These are phyloP conservation scores for Beris chalybata DNA, from an alignment of 2,888 invertebrate species.

Conservation along the genomic window DNA sequence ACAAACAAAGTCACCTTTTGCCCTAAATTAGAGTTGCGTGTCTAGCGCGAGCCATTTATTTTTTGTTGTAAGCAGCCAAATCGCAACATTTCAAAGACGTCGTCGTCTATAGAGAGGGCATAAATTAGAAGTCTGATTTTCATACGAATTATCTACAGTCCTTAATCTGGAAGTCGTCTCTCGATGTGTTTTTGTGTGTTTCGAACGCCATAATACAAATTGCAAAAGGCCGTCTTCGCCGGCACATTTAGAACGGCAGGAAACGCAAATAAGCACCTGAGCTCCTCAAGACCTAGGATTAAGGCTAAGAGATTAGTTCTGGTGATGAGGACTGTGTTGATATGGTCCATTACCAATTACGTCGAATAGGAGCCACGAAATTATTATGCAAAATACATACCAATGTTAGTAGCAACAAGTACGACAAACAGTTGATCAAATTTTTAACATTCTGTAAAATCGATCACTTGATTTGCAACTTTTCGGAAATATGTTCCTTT, in stretches of 20 bases:
- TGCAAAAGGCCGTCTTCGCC: constrained; percentile 20
- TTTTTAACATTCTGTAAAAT: too few species aligned
- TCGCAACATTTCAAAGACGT: constrained; percentile 18
- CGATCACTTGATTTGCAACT: too few species aligned
- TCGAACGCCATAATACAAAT: constrained; percentile 23
- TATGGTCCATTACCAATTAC: constrained; percentile 26
- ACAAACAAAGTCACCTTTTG: constrained; percentile 36
- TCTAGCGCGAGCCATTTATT: constrained; percentile 9
- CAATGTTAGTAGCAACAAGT: too few species aligned
- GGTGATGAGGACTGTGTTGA: constrained; percentile 21
- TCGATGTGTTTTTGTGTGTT: constrained; percentile 12
- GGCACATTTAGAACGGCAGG: constrained; percentile 3
- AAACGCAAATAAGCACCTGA: constrained; percentile 30
- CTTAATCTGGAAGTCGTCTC: constrained; percentile 20
- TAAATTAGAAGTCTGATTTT: constrained; percentile 32
- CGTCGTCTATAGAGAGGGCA: constrained; percentile 9
- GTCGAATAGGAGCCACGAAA: too few species aligned
- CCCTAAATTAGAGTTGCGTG: constrained; percentile 37
- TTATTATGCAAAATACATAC: too few species aligned
- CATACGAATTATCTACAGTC: constrained; percentile 24
- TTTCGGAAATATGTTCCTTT: constrained; percentile 1
- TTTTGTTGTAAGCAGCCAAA: constrained; percentile 15
- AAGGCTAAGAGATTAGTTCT: constrained; percentile 26
- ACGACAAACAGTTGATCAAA: too few species aligned
- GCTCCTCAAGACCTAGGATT: constrained; percentile 19